These are phyloP conservation scores for Diarsia mendica DNA, from an alignment of 2,888 invertebrate species.

Conservation along the genomic window DNA sequence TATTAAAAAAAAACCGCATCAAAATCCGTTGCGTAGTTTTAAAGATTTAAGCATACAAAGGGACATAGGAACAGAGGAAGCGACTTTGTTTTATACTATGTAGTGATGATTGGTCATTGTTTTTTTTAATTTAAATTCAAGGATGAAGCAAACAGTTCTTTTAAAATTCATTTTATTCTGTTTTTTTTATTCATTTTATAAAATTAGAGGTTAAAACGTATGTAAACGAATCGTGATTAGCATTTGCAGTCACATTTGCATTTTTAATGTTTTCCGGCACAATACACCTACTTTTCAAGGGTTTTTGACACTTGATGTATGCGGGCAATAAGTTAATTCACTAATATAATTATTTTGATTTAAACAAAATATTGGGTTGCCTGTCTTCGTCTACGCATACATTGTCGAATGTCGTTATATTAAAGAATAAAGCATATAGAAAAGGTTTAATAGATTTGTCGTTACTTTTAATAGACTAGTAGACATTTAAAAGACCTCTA, in stretches of 20 bases:
- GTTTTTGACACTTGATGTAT: neutral
- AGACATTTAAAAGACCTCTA: neutral
- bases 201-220: neutral
- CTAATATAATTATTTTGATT: neutral
- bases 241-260: neutral
- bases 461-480: too few relatives aligned
- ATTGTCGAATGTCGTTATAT: neutral
- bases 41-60: too few relatives aligned
- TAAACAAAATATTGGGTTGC: neutral
- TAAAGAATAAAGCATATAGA: neutral
- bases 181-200: slow-evolving; percentile 3
- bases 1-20: too few relatives aligned
- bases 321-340: neutral
- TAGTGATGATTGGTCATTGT: too few relatives aligned
- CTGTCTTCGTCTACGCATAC: neutral
- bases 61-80: too few relatives aligned
- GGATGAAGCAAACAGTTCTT: neutral
- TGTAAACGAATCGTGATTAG: neutral
- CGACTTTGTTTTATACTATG: too few relatives aligned
- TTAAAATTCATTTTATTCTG: neutral
- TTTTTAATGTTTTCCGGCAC: neutral
- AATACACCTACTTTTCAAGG: neutral
- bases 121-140: too few relatives aligned
- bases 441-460: neutral
- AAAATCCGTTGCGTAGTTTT: too few relatives aligned